Evolutionary conservation across 2,797 vertebrate species (phyloP), one percentile per base, ranked within the genome.

Genomic region (Chaetodon trifasciatus): DNA sequence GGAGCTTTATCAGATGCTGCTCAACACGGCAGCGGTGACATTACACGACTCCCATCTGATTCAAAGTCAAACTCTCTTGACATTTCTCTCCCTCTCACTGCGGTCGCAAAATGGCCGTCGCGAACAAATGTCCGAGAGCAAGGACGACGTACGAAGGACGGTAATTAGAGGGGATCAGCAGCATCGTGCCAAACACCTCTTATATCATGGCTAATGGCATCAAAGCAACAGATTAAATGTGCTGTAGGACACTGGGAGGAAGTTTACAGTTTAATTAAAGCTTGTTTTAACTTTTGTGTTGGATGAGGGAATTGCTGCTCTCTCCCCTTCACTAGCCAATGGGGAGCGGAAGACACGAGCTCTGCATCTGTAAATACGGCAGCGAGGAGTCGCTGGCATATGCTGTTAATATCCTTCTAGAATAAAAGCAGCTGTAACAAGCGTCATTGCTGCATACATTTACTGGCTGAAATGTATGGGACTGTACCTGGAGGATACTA

Each of bases 181-280:
- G 17, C 0, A 19, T 63, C 4, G 1, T 6, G 28, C 56, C 62
- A 82, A 76, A 60, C 66, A 56, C n/a, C 64, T 58, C 47, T 72
- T 73, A 37, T 57, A 75, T 68, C 37, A 49, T 5, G 3, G n/a
- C 47, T 71, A 71, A 82, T 44, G 63, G 68, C 56, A 70, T 58
- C 70, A 57, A 39, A 68, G 61, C 50, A 79, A 62, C 55, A 78
- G 28, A 39, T 55, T 77, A 70, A 76, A 75, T 4, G 4, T 55
- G 76, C 74, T 76, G 53, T 42, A 83, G 70, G 82, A 84, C 74
- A 82, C 63, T 47, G 40, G 55, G 35, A 85, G 57, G 66, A 83
- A 66, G 83, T 89, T 86, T 78, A 84, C 47, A 42, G 66, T 89
- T 89, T 89, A 89, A 89, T 90, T 82, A 92, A 90, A 90, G 63